Conservation (phyloP, 2,113 vertebrate species). For the Rhinolophus ferrumequinum region DNA sequence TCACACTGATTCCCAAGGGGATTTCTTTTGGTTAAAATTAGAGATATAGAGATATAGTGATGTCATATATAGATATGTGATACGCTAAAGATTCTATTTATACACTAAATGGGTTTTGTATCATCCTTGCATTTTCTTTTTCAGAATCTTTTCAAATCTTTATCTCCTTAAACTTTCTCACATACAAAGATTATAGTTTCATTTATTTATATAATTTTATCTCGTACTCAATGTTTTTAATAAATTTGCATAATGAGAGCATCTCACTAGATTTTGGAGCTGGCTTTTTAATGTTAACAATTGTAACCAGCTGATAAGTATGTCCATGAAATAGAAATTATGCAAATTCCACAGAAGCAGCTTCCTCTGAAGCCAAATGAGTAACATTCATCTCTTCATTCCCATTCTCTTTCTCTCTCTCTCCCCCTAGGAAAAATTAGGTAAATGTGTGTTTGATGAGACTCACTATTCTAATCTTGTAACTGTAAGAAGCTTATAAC, state of each 20-base stretch:
- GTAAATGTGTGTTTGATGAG: not conserved
- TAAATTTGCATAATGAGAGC: slow-evolving; percentile 40
- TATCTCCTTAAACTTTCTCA: slow-evolving; percentile 40
- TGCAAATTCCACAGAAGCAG: not conserved
- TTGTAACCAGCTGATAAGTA: slow-evolving; percentile 12
- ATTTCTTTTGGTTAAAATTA: slow-evolving; percentile 65
- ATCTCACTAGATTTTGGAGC: not conserved
- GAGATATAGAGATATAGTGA: not conserved
- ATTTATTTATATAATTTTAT: slow-evolving; percentile 36
- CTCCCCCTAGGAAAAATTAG: not conserved
- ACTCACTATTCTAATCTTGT: not conserved
- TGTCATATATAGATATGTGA: not conserved
- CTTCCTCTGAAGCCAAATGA: slow-evolving; percentile 36
- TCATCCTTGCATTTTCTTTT: not conserved
- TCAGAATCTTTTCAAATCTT: slow-evolving; percentile 48
- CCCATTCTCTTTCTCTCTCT: not conserved
- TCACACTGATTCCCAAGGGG: slow-evolving; percentile 54
- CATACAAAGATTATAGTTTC: slow-evolving; percentile 18
- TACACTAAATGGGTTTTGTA: not conserved
- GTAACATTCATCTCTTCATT: not conserved
- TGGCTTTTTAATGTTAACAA: not conserved
- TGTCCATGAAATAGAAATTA: slow-evolving; percentile 15
- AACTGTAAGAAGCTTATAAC: not conserved
- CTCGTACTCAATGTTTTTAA: slow-evolving; percentile 14
- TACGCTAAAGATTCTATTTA: slow-evolving; percentile 31